Evolutionary conservation across 1,140 invertebrate genomes (phyloP), one percentile per base, ranked within the genome.

Genomic region (Saccostrea cuccullata): DNA sequence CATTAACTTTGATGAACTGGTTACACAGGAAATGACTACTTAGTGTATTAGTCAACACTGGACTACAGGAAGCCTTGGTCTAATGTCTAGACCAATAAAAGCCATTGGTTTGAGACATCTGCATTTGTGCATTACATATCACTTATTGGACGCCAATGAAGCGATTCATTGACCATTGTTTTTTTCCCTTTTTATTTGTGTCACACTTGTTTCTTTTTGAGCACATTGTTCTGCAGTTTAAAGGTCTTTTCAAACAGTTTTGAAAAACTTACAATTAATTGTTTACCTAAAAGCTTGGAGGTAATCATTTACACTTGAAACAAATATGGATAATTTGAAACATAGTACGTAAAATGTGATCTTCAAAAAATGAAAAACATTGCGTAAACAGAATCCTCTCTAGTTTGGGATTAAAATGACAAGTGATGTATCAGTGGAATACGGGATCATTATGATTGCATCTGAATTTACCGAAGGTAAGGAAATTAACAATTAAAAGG

Each of bases 81-180:
- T 73, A 15, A 36, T 36, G 70, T 73, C 70, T 73, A 73, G 70
- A 73, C 70, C 70, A 73, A 73, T 73, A 73, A 73, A 73, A 5
- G 11, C 8, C 23, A 30, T 8, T 0, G 70, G 70, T 73, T 36
- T 73, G 15, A 15, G 70, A 73, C 70, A 73, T 73, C 70, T 73
- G 70, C 30, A 36, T 30, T 73, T 73, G 26, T 73, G 70, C 70
- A 73, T 73, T 73, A 30, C 70, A 11, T 30, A 73, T 73, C 26
- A 17, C 26, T 73, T 26, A 30, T 26, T 73, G 70, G 26, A 15
- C 26, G 30, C 70, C 70, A 73, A 73, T 73, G 30, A 73, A 30
- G 23, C 30, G 26, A 11, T 23, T 15, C 70, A 73, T 36, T 73
- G 70, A 73, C 70, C 26, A 73, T 73, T 73, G 70, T 73, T 36